Base-by-base conservation (phyloP, 1,140 invertebrate genomes). In the Drosophila setifemur region DNA sequence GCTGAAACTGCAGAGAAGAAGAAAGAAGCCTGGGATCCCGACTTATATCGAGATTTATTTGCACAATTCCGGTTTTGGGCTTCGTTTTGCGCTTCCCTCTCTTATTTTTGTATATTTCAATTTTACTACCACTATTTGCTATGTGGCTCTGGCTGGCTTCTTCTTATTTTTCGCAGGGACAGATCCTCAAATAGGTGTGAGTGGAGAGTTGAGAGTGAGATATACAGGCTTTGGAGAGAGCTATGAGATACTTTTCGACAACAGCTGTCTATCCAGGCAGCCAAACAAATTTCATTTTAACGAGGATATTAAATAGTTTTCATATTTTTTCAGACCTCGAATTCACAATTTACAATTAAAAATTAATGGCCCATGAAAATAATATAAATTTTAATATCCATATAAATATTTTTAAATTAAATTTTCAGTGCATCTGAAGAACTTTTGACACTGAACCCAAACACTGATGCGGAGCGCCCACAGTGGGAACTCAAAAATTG, bases 11-110 rank as follows among this genome's bases (percentile, higher is more conserved):
- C n/a, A 60, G 35, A 44, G 11, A 26, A 31, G 31, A 39, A 48
- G 31, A 39, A 35, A 47, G 48, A 54, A 37, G 68, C 29, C 60
- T 43, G 55, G 49, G 45, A 35, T 45, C 58, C 35, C 37, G 49
- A 55, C 71, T 61, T 75, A 68, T 85, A 87, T 87, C 73, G 70
- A 77, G 76, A 86, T 86, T 86, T 87, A 86, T 86, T 86, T 86
- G 83, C 83, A 87, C 82, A 82, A 88, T 87, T 86, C 81, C 81
- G 81, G 81, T 86, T 86, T 85, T 76, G 26, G 67, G 37, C 14
- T 2, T 37, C 6, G 11, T 12, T 14, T 2, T 3, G n/a, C 14
- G 33, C 14, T 45, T 47, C 60, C 78, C 73, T 43, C 6, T 47
- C 52, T 47, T 18, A 37, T 61, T 71, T 71, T 70, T 43, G 50